Evolutionary conservation across 2,113 vertebrate genomes (phyloP).

Genomic region (Eudyptes chrysolophus): DNA sequence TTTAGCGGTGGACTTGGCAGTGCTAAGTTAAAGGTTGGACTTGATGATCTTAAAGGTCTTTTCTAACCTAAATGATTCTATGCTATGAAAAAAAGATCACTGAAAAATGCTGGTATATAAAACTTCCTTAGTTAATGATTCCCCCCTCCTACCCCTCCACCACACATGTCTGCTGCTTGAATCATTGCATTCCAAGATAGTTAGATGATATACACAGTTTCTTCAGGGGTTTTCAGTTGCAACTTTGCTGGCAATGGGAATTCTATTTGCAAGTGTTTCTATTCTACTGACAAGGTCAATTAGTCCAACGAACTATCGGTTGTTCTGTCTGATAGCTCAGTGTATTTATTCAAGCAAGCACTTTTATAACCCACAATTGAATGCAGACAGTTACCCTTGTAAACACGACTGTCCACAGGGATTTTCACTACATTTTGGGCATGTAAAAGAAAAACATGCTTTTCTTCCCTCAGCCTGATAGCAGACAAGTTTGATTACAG

Average conservation of each 20-base stretch:
- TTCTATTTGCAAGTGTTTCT: constrained; percentile 75
- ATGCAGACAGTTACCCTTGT: constrained; percentile 64
- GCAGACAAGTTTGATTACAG: constrained; percentile 30
- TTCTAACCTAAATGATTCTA: no score
- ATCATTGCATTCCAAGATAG: constrained; percentile 64
- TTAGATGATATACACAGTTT: constrained; percentile 53
- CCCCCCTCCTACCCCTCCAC: neutral
- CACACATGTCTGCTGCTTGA: constrained; percentile 29
- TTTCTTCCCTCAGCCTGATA: constrained; percentile 9
- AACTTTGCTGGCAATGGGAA: constrained; percentile 62
- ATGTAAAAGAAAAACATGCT: constrained; percentile 27
- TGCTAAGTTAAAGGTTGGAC: no score
- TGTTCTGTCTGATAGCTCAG: constrained; percentile 65
- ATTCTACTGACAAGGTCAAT: constrained; percentile 73
- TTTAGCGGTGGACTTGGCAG: no score
- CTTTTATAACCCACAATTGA: constrained; percentile 69
- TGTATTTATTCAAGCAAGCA: constrained; percentile 65
- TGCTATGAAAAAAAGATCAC: neutral
- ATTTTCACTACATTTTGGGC: constrained; percentile 51
- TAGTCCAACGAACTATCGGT: constrained; percentile 67
- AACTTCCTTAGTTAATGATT: constrained; percentile 9
- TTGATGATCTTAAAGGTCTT: no score
- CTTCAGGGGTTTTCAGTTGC: constrained; percentile 63
- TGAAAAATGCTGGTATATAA: neutral
- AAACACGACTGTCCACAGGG: constrained; percentile 52